Base-by-base conservation (phyloP, 2,113 vertebrate genomes). In the Heterotis niloticus region DNA sequence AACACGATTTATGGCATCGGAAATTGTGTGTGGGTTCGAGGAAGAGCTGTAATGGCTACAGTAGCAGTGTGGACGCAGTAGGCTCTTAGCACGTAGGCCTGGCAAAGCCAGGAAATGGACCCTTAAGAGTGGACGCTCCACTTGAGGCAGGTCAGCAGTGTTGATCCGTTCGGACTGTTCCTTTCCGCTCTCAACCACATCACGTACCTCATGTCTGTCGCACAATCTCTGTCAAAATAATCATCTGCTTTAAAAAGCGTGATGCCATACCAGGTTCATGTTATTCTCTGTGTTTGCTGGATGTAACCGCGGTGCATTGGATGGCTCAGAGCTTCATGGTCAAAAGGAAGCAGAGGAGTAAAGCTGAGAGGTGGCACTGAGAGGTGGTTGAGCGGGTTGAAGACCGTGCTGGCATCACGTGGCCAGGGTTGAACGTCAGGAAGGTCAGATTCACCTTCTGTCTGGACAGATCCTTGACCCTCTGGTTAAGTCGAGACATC, bases 171-270 rank as follows among this genome's bases (percentile, higher is more conserved):
- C 73, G 57, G 78, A 75, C 62, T 74, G 52, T 78, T 75, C 76
- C 82, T 81, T 81, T 89, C 93, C 92, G 92, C 93, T 91, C 89
- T 94, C 91, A 91, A 91, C 88, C 89, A 91, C 90, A 88, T 91
- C 91, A 90, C 93, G 94, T 96, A 98, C 96, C 96, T 97, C 96
- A 96, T 94, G 91, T 95, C 88, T 88, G 92, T 95, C 95, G 93
- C 95, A 96, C 93, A 95, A 93, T 92, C 92, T 93, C 92, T 96
- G 86, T 90, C 95, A 91, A 92, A 51, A 92, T 92, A 92, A 92
- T 91, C 86, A 84, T 94, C 94, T 93, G 89, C 93, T 96, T 95
- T 96, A 93, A 95, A 86, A 88, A 96, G 94, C 94, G 94, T 93
- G 92, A 95, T 92, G 91, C 93, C 92, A 92, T 93, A 93, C 94